Evolutionary conservation across 2,888 invertebrate species (phyloP).

Genomic region (Alloplasta piceator): DNA sequence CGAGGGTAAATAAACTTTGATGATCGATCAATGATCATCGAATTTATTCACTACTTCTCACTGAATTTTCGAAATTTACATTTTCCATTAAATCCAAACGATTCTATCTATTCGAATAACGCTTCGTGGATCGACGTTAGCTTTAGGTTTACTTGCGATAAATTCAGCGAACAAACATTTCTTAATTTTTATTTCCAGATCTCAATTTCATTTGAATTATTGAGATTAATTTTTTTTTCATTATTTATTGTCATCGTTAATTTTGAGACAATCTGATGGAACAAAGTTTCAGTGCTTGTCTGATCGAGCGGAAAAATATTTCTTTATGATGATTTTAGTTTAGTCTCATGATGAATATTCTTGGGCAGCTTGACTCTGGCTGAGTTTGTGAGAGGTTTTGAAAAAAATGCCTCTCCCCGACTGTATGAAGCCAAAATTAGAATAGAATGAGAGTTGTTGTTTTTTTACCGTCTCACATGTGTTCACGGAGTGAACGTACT

Average conservation of each 20-base stretch:
- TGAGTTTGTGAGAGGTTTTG: not conserved
- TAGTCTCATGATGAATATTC: not conserved
- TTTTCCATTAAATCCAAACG: not conserved
- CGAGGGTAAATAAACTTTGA: constrained; percentile 5
- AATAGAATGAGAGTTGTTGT: constrained; percentile 11
- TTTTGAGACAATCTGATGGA: too few species aligned
- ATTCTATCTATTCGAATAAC: too few species aligned
- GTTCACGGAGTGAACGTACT: constrained; percentile 10
- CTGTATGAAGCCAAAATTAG: constrained; percentile 42
- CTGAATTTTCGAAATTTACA: not conserved
- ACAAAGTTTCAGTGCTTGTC: too few species aligned
- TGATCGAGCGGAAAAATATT: too few species aligned
- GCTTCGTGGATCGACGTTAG: too few species aligned
- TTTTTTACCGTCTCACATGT: constrained; percentile 44
- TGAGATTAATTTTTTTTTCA: too few species aligned
- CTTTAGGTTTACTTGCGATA: too few species aligned
- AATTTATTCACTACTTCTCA: not conserved
- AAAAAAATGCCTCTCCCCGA: constrained; percentile 29
- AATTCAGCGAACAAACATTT: too few species aligned
- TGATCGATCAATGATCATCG: not conserved
- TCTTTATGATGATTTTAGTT: not conserved
- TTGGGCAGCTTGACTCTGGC: not conserved
- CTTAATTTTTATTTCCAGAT: too few species aligned
- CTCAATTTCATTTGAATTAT: too few species aligned
- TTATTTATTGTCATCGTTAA: too few species aligned